Conservation (phyloP, 2,888 invertebrate genomes). For the Drosophila trichaetosa region DNA sequence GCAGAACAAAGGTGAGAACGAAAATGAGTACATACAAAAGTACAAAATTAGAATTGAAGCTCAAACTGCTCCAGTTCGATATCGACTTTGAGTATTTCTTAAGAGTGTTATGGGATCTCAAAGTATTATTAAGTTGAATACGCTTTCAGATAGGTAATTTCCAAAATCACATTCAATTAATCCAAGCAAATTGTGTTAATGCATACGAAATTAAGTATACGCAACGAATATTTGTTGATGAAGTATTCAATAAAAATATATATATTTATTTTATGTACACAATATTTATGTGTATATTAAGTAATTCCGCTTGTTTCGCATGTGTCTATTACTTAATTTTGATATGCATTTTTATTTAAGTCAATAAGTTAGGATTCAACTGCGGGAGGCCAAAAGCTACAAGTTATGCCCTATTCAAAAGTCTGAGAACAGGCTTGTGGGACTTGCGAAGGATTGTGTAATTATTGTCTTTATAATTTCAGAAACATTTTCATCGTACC, state of each 20-base stretch:
- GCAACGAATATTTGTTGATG: neutral
- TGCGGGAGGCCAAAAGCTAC: neutral
- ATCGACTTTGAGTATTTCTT: neutral
- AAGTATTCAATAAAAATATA: neutral
- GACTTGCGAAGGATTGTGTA: neutral
- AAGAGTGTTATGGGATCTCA: neutral
- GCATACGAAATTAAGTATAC: neutral
- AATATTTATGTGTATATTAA: neutral
- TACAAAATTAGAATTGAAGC: neutral
- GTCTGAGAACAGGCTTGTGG: neutral
- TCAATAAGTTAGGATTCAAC: neutral
- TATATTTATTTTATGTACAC: neutral
- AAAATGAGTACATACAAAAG: neutral
- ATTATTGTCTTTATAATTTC: conserved; percentile 40
- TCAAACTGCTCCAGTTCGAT: neutral
- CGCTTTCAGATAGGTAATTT: neutral
- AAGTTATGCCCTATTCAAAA: neutral
- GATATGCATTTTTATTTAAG: neutral
- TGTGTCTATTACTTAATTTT: neutral
- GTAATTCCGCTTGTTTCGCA: neutral
- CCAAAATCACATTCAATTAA: neutral
- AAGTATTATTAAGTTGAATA: neutral
- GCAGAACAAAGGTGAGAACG: conserved; percentile 82
- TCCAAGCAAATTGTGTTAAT: neutral
- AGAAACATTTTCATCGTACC: conserved; percentile 98